phyloP scores from a whole-genome alignment of 1,140 invertebrate species.

The Mycetomoellerius zeteki region DNA sequence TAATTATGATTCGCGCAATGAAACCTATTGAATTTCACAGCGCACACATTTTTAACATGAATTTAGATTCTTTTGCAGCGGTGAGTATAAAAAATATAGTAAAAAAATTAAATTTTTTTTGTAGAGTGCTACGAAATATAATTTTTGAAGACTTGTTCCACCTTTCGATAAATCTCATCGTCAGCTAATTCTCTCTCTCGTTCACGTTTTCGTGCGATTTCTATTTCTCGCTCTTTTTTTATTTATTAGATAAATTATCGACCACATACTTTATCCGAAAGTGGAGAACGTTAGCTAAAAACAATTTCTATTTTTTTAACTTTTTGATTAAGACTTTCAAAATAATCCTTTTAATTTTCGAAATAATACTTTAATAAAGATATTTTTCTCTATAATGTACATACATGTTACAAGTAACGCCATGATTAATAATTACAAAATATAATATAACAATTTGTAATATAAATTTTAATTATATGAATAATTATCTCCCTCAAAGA shows the following conservation, averaged over 20 bases:
- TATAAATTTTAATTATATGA: neutral
- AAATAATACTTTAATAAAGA: too few relatives aligned
- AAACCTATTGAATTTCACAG: constrained; percentile 49
- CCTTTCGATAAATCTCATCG: too few relatives aligned
- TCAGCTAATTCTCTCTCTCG: too few relatives aligned
- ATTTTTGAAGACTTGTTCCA: neutral
- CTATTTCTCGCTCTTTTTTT: too few relatives aligned
- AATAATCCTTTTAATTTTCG: too few relatives aligned
- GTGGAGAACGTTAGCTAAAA: neutral
- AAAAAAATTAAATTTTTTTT: neutral
- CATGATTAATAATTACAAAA: neutral
- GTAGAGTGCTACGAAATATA: neutral
- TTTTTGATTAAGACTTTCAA: too few relatives aligned
- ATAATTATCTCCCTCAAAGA: neutral
- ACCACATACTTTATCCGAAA: too few relatives aligned
- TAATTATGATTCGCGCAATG: constrained; percentile 53
- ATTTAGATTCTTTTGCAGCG: constrained; percentile 47
- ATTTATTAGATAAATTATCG: too few relatives aligned
- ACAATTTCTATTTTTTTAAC: too few relatives aligned
- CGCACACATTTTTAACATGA: constrained; percentile 6
- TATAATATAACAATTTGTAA: neutral
- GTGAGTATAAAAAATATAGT: constrained; percentile 50
- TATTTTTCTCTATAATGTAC: neutral
- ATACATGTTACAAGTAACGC: neutral
- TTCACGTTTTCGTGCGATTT: too few relatives aligned